These are phyloP conservation scores for Phataginus tricuspis DNA, from an alignment of 2,797 vertebrate species.

Conservation along the genomic window DNA sequence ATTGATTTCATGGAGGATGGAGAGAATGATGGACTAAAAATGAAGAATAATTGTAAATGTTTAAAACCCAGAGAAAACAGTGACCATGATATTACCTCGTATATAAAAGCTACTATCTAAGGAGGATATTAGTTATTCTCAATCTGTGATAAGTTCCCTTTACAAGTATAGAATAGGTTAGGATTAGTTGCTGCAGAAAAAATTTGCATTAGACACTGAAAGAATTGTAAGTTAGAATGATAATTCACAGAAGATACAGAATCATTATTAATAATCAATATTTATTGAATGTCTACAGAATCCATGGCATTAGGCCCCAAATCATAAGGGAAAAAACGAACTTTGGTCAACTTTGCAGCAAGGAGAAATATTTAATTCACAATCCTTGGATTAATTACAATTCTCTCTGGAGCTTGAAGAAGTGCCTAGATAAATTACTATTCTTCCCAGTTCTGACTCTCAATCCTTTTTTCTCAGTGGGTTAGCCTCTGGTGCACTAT, in stretches of 20 bases:
- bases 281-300: neutral
- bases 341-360: neutral
- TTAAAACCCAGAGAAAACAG: slow-evolving; percentile 43
- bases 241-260: neutral
- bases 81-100: neutral
- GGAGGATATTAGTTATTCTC: neutral
- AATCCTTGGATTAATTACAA: slow-evolving; percentile 30
- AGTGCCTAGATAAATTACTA: neutral
- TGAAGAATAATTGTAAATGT: slow-evolving; percentile 15
- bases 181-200: slow-evolving; percentile 6
- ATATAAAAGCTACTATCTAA: neutral
- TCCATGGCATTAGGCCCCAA: neutral
- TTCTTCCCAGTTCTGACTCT: neutral
- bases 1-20: slow-evolving; percentile 3
- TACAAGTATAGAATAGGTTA: neutral
- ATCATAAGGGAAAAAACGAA: neutral
- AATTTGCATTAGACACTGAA: neutral
- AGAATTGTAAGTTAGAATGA: neutral
- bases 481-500: neutral
- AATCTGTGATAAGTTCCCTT: neutral
- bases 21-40: slow-evolving; percentile 17
- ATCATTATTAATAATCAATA: slow-evolving; percentile 44
- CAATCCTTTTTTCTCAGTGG: neutral
- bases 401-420: neutral
- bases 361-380: neutral